Evolutionary conservation across 2,888 invertebrate species (phyloP).

Genomic region (Malacosoma neustria): DNA sequence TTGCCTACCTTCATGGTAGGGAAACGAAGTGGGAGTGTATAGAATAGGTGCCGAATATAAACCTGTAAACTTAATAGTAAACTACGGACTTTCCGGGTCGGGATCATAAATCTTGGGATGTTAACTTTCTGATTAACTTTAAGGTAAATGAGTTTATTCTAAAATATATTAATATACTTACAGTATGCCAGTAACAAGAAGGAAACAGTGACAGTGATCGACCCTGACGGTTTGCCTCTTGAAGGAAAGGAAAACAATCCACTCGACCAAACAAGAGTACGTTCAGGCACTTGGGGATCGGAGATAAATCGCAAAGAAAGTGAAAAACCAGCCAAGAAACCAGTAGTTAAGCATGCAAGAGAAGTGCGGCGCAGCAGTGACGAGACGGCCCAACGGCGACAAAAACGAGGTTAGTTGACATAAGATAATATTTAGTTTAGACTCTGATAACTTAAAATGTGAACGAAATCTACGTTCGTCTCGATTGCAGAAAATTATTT

Average conservation of each 20-base stretch:
- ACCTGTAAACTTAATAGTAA: no score
- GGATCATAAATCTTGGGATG: no score
- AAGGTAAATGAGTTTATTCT: not conserved
- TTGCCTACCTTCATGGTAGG: no score
- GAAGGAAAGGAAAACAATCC: no score
- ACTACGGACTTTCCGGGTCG: no score
- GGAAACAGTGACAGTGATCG: not conserved
- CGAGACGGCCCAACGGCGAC: constrained; percentile 31
- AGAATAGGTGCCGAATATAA: no score
- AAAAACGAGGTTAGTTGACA: constrained; percentile 45
- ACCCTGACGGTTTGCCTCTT: not conserved
- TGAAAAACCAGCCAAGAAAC: constrained; percentile 29
- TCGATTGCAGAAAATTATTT: no score
- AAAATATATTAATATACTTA: constrained; percentile 9
- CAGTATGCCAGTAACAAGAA: constrained; percentile 22
- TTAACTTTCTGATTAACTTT: no score
- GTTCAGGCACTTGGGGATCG: constrained; percentile 79
- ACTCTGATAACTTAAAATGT: no score
- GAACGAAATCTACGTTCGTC: no score
- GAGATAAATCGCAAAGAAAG: constrained; percentile 36
- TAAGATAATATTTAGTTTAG: no score
- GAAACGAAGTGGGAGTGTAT: no score
- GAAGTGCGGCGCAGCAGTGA: constrained; percentile 45
- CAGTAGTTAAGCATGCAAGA: constrained; percentile 30
- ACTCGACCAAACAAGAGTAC: constrained; percentile 49